These are phyloP conservation scores for Corapipo altera DNA, from an alignment of 2,113 vertebrate genomes.

Conservation along the genomic window DNA sequence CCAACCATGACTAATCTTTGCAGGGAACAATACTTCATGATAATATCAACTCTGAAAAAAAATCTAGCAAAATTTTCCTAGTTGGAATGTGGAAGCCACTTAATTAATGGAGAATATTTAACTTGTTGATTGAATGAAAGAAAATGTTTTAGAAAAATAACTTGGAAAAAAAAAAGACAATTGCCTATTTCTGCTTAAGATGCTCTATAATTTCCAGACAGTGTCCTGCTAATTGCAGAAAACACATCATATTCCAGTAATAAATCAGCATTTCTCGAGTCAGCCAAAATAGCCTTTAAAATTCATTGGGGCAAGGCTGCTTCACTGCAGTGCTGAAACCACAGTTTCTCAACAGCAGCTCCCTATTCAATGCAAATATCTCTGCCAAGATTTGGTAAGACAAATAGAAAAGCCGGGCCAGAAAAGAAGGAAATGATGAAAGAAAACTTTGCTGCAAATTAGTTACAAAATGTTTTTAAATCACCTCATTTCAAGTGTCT, in stretches of 20 bases:
- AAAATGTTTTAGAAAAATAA: background rate
- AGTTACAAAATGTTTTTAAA: background rate
- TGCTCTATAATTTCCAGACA: background rate
- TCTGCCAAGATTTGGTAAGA: background rate
- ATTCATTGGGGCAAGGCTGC: background rate
- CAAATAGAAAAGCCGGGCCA: background rate
- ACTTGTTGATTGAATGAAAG: background rate
- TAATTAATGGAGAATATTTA: background rate
- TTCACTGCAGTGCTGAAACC: background rate
- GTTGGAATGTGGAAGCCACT: background rate
- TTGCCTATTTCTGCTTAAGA: background rate
- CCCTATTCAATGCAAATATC: background rate
- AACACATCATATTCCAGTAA: background rate
- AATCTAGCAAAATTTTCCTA: background rate
- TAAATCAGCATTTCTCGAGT: constrained; percentile 26
- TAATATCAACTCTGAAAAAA: background rate
- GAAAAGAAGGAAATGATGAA: background rate
- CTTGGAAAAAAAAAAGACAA: background rate
- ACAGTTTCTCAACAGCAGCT: constrained; percentile 1
- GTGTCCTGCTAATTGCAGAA: constrained; percentile 32
- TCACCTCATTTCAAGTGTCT: background rate
- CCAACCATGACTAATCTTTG: background rate
- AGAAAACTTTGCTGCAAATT: background rate
- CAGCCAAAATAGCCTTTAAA: constrained; percentile 17
- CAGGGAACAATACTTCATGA: background rate